Conservation (phyloP, 2,888 invertebrate genomes). For the Pollenia amentaria region DNA sequence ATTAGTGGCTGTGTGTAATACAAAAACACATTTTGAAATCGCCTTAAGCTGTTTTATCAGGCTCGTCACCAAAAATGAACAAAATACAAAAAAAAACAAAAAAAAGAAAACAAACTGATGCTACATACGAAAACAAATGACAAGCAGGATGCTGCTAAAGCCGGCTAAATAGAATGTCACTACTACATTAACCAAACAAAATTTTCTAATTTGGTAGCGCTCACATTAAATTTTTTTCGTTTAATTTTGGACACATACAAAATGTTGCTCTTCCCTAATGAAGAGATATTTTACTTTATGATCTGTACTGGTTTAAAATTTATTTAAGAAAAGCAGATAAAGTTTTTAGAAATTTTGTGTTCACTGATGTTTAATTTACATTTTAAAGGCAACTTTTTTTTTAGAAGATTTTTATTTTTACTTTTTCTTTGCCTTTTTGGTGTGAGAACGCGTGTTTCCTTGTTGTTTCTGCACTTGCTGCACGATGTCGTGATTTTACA, state of each 20-base stretch:
- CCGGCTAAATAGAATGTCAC: slow-evolving; percentile 53
- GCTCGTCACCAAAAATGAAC: background rate
- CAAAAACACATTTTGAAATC: slow-evolving; percentile 45
- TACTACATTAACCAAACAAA: background rate
- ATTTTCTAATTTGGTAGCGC: background rate
- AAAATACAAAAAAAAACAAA: background rate
- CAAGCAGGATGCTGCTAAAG: slow-evolving; percentile 41
- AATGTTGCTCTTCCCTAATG: slow-evolving; percentile 2
- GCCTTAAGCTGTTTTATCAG: slow-evolving; percentile 60
- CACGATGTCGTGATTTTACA: slow-evolving; percentile 2
- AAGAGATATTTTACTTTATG: slow-evolving; percentile 51
- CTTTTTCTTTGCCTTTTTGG: background rate
- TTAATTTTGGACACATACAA: slow-evolving; percentile 30
- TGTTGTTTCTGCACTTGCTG: slow-evolving; percentile 34
- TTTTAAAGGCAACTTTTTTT: slow-evolving; percentile 42
- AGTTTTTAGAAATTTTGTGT: slow-evolving; percentile 20
- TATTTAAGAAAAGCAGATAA: slow-evolving; percentile 2
- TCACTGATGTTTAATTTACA: slow-evolving; percentile 47
- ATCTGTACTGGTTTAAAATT: slow-evolving; percentile 29
- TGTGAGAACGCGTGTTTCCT: background rate
- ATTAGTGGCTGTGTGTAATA: slow-evolving; percentile 51
- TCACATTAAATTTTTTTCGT: background rate
- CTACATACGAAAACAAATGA: slow-evolving; percentile 10
- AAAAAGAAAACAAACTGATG: slow-evolving; percentile 8
- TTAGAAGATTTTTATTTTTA: background rate